phyloP scores from a whole-genome alignment of 1,140 invertebrate genomes.

The Popillia japonica region DNA sequence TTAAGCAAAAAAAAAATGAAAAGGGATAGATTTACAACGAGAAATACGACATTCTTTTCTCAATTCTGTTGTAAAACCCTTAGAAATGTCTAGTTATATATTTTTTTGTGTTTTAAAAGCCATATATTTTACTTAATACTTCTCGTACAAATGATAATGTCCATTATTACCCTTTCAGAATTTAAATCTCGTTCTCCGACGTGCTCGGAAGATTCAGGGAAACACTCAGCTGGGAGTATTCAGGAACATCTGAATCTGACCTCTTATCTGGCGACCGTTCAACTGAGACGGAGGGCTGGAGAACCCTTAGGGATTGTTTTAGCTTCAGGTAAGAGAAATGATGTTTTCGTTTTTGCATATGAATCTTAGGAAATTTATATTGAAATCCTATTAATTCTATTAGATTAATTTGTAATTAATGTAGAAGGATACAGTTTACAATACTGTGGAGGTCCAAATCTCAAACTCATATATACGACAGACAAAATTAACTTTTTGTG shows the following conservation, averaged over 20 bases:
- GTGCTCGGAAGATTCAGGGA: conserved; percentile 58
- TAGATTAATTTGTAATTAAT: too few species aligned
- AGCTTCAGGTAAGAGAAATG: conserved; percentile 47
- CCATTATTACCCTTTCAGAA: conserved; percentile 51
- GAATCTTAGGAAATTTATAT: too few species aligned
- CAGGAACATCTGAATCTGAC: conserved; percentile 47
- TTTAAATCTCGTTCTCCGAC: conserved; percentile 58
- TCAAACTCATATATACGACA: too few species aligned
- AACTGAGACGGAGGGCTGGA: conserved; percentile 52
- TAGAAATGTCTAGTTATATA: not conserved
- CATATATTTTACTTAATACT: not conserved
- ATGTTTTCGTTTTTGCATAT: too few species aligned
- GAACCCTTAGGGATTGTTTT: conserved; percentile 57
- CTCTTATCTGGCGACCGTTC: conserved; percentile 52
- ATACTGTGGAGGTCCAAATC: too few species aligned
- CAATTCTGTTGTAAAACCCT: not conserved
- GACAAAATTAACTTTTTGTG: too few species aligned
- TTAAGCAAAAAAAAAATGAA: conserved; percentile 8
- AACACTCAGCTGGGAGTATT: conserved; percentile 53
- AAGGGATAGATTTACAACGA: conserved; percentile 4
- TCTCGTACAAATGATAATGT: not conserved
- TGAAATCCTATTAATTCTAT: too few species aligned
- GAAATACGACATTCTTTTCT: not conserved
- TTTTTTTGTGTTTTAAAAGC: not conserved
- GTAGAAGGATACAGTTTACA: too few species aligned